Base-by-base conservation (phyloP, 2,888 invertebrate genomes). In the Xestoiulus laeticollis region DNA sequence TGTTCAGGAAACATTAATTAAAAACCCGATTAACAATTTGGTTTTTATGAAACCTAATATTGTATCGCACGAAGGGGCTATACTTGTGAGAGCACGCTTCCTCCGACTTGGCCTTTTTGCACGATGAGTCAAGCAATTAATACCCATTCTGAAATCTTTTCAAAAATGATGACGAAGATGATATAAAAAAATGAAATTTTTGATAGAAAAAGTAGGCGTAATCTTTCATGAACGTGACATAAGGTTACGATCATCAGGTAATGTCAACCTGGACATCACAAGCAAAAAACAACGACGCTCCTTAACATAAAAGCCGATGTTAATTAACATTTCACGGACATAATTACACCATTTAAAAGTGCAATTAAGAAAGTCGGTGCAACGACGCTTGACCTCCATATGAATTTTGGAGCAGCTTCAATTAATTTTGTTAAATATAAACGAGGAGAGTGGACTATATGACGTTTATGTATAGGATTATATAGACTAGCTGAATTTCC, bases 321-420 rank as follows among this genome's bases (percentile, higher is more conserved):
- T 83, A 83, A 83, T 83, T 83, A 83, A 83, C 83, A 83, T 83
- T 83, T 83, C 83, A 83, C 33, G 83, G 83, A 83, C 83, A 30
- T 83, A 83, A 83, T 83, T 83, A 83, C 83, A 83, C 83, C 83
- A 83, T 83, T 83, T 83, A 32, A 83, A 26, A 83, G 83, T 33
- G 30, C 30, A 83, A 83, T 83, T 83, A 83, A 33, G 83, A 83
- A 83, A 83, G 83, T 30, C 30, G 32, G 30, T 30, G 33, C 83
- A 83, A 30, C 53, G 53, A 53, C 53, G 53, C 53, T n/a, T 53
- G 53, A 53, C 53, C 53, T n/a, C n/a, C 19, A n/a, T 12, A n/a
- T 53, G 53, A 19, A 53, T 53, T 53, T 53, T 6, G 53, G 53
- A n/a, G 19, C 53, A 53, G n/a, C 53, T 53, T 1, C 53, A 53